Percentiles rank a stretch among this genome's conserved stretches.
These are phyloP conservation scores for Gymnobelideus leadbeateri DNA, from an alignment of 2,113 vertebrate species.

Conservation along the genomic window DNA sequence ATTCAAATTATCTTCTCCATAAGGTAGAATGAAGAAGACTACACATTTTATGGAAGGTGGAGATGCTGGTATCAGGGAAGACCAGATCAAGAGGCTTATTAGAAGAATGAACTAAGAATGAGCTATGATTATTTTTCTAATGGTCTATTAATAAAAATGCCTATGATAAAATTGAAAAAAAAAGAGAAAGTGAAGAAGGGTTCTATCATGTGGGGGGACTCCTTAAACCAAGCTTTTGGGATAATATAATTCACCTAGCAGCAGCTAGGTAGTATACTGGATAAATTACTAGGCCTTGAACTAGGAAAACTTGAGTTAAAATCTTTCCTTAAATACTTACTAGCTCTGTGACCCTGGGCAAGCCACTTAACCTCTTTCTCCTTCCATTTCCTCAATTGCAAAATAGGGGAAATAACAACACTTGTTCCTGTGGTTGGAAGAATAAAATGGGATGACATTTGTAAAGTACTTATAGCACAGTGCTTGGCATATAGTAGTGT, in stretches of 20 bases:
- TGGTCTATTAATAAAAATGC: too few species aligned
- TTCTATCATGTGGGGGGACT: not conserved
- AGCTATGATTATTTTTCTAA: too few species aligned
- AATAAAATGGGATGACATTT: not conserved
- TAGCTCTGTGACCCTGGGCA: not conserved
- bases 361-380: not conserved
- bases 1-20: too few species aligned
- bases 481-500: not conserved
- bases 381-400: not conserved
- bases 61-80: too few species aligned
- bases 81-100: too few species aligned
- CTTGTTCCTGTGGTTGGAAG: not conserved
- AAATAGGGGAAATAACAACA: not conserved
- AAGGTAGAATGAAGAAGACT: too few species aligned
- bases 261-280: not conserved
- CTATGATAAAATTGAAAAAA: too few species aligned
- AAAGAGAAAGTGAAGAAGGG: not conserved
- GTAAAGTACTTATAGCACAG: not conserved
- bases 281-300: not conserved
- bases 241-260: not conserved
- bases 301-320: not conserved
- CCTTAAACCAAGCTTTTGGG: not conserved
- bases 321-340: not conserved
- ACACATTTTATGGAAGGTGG: too few species aligned
- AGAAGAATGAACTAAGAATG: too few species aligned